Conservation (phyloP, 2,113 vertebrate genomes). For the Oryzias javanicus region DNA sequence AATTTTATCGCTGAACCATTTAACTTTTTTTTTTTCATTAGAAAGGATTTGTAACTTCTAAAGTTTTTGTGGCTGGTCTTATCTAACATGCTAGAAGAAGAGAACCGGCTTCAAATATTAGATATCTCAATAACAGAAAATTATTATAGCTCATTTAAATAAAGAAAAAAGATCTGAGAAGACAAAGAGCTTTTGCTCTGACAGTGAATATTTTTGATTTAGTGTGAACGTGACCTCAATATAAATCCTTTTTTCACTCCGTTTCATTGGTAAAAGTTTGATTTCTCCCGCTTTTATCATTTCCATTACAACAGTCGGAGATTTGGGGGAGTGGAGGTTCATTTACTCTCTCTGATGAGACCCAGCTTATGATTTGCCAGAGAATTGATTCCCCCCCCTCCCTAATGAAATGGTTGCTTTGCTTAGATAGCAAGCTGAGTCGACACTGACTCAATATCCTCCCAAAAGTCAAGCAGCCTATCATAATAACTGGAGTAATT, state of each 20-base stretch:
- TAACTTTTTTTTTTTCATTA: too few species aligned
- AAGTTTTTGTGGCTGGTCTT: too few species aligned
- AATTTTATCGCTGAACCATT: too few species aligned
- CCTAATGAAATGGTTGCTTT: constrained; percentile 62
- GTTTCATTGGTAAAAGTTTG: neutral
- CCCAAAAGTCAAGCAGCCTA: constrained; percentile 27
- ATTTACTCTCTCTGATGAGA: constrained; percentile 59
- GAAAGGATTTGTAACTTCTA: too few species aligned
- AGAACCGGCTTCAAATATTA: neutral
- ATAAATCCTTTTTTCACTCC: neutral
- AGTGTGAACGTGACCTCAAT: too few species aligned
- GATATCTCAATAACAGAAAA: neutral
- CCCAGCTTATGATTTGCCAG: constrained; percentile 58
- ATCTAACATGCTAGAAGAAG: too few species aligned
- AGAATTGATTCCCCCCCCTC: constrained; percentile 34
- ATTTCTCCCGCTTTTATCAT: neutral
- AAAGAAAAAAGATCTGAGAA: too few species aligned
- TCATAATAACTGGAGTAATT: constrained; percentile 47
- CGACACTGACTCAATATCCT: constrained; percentile 37
- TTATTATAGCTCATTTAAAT: neutral
- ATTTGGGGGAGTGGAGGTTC: constrained; percentile 32
- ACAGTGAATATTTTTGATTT: neutral
- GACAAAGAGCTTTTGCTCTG: neutral
- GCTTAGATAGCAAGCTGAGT: constrained; percentile 50
- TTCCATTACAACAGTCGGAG: constrained; percentile 17